These are phyloP conservation scores for Muntiacus muntjak DNA, from an alignment of 2,113 vertebrate species.

Conservation along the genomic window DNA sequence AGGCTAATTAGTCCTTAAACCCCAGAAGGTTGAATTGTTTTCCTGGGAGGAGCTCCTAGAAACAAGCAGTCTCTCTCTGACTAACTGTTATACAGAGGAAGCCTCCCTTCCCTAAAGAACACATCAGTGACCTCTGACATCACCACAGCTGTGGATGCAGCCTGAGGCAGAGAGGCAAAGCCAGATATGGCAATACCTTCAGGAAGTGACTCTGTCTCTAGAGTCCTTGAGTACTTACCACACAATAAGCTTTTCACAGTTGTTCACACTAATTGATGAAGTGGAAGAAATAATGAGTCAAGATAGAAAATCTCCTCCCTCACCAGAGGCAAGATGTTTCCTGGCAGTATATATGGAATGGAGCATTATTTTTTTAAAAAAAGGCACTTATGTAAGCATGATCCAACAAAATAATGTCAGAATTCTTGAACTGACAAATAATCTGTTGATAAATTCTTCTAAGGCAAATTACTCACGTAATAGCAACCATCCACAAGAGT, in stretches of 20 bases:
- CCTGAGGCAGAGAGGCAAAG: neutral
- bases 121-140: neutral
- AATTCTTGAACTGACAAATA: neutral
- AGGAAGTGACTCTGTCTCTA: neutral
- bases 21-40: slow-evolving; percentile 67
- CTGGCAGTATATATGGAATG: neutral
- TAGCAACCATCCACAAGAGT: neutral
- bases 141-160: neutral
- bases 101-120: slow-evolving; percentile 47
- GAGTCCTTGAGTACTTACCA: neutral
- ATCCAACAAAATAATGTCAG: neutral
- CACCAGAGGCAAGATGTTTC: neutral
- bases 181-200: neutral
- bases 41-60: slow-evolving; percentile 50
- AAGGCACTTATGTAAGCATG: neutral
- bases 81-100: slow-evolving; percentile 52
- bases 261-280: slow-evolving; percentile 29
- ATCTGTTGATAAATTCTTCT: neutral
- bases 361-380: neutral
- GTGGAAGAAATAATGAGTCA: neutral
- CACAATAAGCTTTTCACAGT: neutral
- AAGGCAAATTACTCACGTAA: neutral
- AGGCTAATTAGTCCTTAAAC: slow-evolving; percentile 73
- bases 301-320: neutral
- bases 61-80: slow-evolving; percentile 60